Evolutionary conservation across 2,888 invertebrate species (phyloP), one percentile per base, ranked within the genome.

Genomic region (Caenorhabditis sp.): DNA sequence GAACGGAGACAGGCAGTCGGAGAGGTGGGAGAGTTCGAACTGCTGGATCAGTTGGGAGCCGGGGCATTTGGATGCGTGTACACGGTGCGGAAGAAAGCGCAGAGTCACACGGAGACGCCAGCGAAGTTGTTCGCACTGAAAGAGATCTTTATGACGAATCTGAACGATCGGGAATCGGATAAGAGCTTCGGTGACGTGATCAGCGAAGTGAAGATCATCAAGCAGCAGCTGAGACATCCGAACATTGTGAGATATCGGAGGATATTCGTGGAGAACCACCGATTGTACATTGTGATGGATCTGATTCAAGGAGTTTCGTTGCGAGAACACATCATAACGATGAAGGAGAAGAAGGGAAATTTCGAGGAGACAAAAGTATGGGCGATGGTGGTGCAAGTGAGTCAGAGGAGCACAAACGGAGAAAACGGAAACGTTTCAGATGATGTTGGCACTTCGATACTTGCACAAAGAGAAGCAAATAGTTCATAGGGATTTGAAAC

Each of bases 21-120:
- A 86, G 90, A 7, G 84, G 89, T 90, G 17, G 89, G 89, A 2
- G 90, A 90, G 24, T 91, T 90, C 81, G 89, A 89, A 27, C 89
- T 91, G 13, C 86, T 90, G 72, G 90, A 91, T 79, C 87, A 90
- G 35, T 82, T 91, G 15, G 91, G 91, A 1, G 87, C 89, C 7
- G 91, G 91, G 11, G 90, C 90, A 1, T 91, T 90, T 78, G 91
- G 91, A 13, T 89, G 90, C 50, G 91, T 91, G n/a, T 90, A 90
- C 81, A 90, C 90, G 82, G 90, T 90, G 8, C 86, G 89, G 58
- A 89, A 90, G 73, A 85, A 86, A 32, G 84, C 87, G 8, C 62
- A 65, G 20, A 61, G 56, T 22, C 59, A 61, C 9, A 58, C 70
- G 15, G 77, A 73, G 15, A 53, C 63, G 15, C 78, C 78, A 0